phyloP scores from a whole-genome alignment of 2,888 invertebrate genomes.

The Melipona beecheii region DNA sequence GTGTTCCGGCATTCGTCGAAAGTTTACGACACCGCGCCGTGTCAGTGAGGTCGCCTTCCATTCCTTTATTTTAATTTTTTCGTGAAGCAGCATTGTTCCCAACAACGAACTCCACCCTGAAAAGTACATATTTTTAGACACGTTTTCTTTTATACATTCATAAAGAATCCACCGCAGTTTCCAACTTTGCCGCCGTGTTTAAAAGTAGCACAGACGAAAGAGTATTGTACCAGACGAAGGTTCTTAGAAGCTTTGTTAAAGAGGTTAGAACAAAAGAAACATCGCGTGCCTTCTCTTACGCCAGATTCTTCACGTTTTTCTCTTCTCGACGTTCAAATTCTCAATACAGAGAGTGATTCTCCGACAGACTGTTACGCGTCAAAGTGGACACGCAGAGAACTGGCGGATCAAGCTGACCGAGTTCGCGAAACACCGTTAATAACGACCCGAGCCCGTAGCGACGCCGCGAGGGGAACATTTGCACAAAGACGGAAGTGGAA shows the following conservation, averaged over 20 bases:
- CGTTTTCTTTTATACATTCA: not conserved
- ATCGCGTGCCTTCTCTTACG: too few species aligned
- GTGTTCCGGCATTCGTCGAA: not conserved
- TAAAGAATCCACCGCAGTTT: not conserved
- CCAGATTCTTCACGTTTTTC: not conserved
- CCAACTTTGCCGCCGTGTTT: not conserved
- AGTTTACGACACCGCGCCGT: not conserved
- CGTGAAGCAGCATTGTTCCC: not conserved
- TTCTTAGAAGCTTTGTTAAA: not conserved
- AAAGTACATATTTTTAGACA: not conserved
- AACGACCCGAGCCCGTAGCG: not conserved
- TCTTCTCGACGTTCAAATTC: not conserved
- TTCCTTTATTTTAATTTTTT: not conserved
- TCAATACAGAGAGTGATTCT: not conserved
- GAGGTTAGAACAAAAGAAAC: not conserved
- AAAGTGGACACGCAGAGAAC: not conserved
- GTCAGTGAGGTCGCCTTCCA: not conserved
- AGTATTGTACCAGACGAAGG: not conserved
- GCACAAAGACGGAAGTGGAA: slow-evolving; percentile 22
- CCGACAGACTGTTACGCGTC: not conserved
- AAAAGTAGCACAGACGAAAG: not conserved
- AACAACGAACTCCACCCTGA: not conserved
- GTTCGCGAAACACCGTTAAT: not conserved
- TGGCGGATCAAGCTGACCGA: not conserved
- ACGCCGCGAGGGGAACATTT: not conserved